Conservation (phyloP, 2,888 invertebrate species). For the Melipona bicolor region DNA sequence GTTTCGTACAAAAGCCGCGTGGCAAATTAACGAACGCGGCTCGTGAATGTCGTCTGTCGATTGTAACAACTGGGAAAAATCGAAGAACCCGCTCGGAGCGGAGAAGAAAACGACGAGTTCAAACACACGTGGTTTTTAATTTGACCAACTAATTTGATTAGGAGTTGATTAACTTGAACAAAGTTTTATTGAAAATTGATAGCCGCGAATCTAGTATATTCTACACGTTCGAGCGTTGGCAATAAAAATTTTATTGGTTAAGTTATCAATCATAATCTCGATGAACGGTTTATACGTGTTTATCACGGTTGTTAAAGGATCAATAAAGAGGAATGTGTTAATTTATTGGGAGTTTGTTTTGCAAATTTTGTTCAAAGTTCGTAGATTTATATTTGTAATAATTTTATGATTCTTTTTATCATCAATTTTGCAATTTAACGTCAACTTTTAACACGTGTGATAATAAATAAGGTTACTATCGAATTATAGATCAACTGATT, state of each 20-base stretch:
- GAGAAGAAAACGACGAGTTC: neutral
- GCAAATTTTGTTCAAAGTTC: neutral
- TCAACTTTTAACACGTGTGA: neutral
- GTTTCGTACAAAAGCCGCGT: neutral
- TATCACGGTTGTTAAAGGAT: neutral
- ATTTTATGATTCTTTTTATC: neutral
- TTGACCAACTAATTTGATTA: no score
- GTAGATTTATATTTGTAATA: neutral
- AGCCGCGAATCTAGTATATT: neutral
- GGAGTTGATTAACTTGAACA: neutral
- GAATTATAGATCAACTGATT: neutral
- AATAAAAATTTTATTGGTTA: no score
- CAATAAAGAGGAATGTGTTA: neutral
- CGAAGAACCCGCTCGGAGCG: neutral
- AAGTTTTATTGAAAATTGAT: neutral
- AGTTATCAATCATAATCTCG: neutral
- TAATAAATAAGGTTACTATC: neutral
- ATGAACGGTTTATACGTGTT: neutral
- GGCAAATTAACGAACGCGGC: conserved; percentile 5
- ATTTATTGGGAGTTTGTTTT: neutral
- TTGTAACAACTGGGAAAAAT: neutral
- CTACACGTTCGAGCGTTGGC: no score
- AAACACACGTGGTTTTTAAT: neutral
- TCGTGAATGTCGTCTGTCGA: neutral
- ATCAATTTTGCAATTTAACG: neutral